A percentile compares a stretch with the other conserved stretches of the same genome.
phyloP scores from a whole-genome alignment of 2,113 vertebrate genomes.

The Podilymbus podiceps region DNA sequence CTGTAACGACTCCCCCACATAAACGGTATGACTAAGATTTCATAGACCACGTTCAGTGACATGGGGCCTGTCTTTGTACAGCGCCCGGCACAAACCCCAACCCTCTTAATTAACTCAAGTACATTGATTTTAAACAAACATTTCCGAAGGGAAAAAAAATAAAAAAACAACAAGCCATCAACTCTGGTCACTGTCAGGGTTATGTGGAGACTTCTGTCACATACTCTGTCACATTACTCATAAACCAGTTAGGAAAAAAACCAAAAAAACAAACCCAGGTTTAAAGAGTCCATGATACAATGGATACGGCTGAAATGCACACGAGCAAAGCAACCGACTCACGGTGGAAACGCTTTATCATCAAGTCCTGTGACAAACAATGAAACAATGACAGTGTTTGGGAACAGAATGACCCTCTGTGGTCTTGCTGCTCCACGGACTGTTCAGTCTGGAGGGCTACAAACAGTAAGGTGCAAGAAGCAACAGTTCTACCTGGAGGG shows the following conservation, averaged over 20 bases:
- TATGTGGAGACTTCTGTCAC: background rate
- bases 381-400: background rate
- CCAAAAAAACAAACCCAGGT: background rate
- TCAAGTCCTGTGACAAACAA: background rate
- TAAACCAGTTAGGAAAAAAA: background rate
- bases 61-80: background rate
- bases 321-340: background rate
- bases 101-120: background rate
- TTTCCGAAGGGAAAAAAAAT: background rate
- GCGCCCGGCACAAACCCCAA: background rate
- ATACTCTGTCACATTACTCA: background rate
- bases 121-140: background rate
- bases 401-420: background rate
- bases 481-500: conserved; percentile 78
- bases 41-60: background rate
- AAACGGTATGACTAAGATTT: background rate
- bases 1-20: background rate
- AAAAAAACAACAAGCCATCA: background rate
- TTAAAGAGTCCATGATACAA: background rate
- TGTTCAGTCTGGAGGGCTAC: background rate
- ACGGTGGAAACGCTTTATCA: background rate
- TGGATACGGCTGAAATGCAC: background rate
- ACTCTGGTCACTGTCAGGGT: background rate
- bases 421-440: background rate
- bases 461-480: background rate